Conservation (phyloP, 2,797 vertebrate genomes). For the Margarornis squamiger region DNA sequence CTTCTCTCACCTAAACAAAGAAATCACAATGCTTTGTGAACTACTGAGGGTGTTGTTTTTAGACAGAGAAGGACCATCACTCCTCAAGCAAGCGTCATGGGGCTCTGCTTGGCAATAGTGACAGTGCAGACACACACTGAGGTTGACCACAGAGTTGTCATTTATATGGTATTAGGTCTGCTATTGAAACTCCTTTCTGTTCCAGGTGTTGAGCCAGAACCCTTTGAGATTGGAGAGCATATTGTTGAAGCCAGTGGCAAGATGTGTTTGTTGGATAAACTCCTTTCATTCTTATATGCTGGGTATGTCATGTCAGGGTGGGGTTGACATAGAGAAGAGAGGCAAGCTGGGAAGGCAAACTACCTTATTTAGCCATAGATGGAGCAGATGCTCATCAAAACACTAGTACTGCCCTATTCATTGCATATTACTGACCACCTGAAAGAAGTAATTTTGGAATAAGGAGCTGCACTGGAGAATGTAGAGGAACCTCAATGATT, state of each 20-base stretch:
- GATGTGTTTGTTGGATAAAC: constrained; percentile 85
- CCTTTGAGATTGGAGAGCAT: constrained; percentile 92
- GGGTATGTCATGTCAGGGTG: constrained; percentile 72
- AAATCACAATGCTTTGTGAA: background rate
- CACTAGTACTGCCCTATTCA: background rate
- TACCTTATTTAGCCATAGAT: background rate
- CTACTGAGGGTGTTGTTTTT: background rate
- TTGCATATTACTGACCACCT: background rate
- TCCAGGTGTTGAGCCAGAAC: constrained; percentile 93
- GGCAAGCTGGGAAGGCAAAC: background rate
- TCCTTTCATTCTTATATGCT: constrained; percentile 82
- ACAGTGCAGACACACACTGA: background rate
- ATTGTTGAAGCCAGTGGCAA: constrained; percentile 92
- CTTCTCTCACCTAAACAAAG: background rate
- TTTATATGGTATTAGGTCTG: background rate
- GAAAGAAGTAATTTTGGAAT: background rate
- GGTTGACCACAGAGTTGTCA: background rate
- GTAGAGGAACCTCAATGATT: background rate
- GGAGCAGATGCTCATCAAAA: background rate
- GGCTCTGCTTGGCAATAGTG: background rate
- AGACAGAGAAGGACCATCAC: background rate
- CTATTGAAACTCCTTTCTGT: constrained; percentile 12
- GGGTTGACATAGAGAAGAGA: background rate
- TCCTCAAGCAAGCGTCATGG: background rate
- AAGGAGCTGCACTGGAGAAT: background rate